Conservation (phyloP, 2,797 vertebrate genomes). For the Fratercula arctica region DNA sequence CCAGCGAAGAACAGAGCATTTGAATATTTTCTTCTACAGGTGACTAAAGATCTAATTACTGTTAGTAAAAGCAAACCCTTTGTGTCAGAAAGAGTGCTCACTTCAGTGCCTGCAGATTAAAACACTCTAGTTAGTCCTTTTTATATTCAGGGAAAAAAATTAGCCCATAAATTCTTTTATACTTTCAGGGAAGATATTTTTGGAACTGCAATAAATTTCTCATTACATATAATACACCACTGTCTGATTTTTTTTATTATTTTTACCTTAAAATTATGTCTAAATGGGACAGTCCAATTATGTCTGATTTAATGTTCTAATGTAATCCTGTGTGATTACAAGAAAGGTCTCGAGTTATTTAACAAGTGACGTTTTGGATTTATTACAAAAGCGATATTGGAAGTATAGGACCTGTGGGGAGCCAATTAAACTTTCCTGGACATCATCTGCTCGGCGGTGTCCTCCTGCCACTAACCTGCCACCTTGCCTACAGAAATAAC, state of each 20-base stretch:
- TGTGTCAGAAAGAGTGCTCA: slow-evolving; percentile 19
- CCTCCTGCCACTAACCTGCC: slow-evolving; percentile 5
- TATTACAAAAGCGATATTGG: slow-evolving; percentile 13
- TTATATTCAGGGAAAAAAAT: slow-evolving; percentile 29
- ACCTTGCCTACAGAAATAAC: not conserved
- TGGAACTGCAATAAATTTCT: slow-evolving; percentile 59
- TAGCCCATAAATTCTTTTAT: slow-evolving; percentile 53
- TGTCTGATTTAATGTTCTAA: slow-evolving; percentile 62
- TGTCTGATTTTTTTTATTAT: slow-evolving; percentile 5
- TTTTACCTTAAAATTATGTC: slow-evolving; percentile 60
- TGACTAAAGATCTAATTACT: slow-evolving; percentile 38
- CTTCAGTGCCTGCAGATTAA: slow-evolving; percentile 41
- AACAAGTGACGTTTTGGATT: slow-evolving; percentile 49
- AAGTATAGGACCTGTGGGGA: slow-evolving; percentile 37
- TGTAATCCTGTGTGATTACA: slow-evolving; percentile 61
- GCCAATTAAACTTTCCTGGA: slow-evolving; percentile 54
- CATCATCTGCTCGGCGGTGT: slow-evolving; percentile 6
- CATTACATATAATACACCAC: slow-evolving; percentile 7
- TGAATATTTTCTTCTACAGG: slow-evolving; percentile 16
- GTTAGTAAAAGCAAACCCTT: slow-evolving; percentile 33
- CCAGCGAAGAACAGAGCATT: not conserved
- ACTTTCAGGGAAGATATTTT: slow-evolving; percentile 43
- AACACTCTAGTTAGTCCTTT: slow-evolving; percentile 40
- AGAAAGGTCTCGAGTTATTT: slow-evolving; percentile 55
- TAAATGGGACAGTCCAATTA: slow-evolving; percentile 67